Evolutionary conservation across 1,140 invertebrate species (phyloP), one percentile per base, ranked within the genome.

Genomic region (Pseudomyrmex gracilis): DNA sequence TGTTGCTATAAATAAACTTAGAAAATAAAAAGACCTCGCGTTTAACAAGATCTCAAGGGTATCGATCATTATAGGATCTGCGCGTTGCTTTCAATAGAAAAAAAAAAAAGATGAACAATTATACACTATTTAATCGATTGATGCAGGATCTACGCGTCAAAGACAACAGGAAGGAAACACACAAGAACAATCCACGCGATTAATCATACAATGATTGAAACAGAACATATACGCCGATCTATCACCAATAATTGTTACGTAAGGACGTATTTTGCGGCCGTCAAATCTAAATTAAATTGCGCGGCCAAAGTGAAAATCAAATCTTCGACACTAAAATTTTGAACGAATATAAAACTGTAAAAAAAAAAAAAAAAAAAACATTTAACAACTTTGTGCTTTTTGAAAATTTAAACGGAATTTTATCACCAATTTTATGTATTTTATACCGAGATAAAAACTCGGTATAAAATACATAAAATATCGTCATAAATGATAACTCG

Each of bases 21-120:
- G 49, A 53, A 45, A 78, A 78, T 22, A 68, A 53, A 8, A 68
- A 17, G 13, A 34, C 24, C 51, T 77, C 8, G 8, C n/a, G 57
- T 78, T 22, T 24, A 57, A 68, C 24, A 2, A 78, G 13, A 78
- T 78, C 15, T 68, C 64, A 78, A 78, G 76, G 34, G 8, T 12
- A 34, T 17, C 7, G 20, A 78, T 68, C 34, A 43, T 68, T 17
- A 2, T 55, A 45, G 0, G 49, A 77, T 78, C n/a, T 47, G 9
- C 13, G 17, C 9, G 4, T 73, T n/a, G 10, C 12, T 55, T 10
- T 78, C 13, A 4, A 63, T 20, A 34, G 12, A 12, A 43, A 53
- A 51, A 20, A 63, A 12, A 43, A 53, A 51, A 20, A 63, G 34
- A 5, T 8, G n/a, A n/a, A 9, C n/a, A 43, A 45, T 45, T n/a